A percentile compares a stretch with the other conserved stretches of the same genome.
phyloP scores from a whole-genome alignment of 2,113 vertebrate species.

The Malurus cyaneus region DNA sequence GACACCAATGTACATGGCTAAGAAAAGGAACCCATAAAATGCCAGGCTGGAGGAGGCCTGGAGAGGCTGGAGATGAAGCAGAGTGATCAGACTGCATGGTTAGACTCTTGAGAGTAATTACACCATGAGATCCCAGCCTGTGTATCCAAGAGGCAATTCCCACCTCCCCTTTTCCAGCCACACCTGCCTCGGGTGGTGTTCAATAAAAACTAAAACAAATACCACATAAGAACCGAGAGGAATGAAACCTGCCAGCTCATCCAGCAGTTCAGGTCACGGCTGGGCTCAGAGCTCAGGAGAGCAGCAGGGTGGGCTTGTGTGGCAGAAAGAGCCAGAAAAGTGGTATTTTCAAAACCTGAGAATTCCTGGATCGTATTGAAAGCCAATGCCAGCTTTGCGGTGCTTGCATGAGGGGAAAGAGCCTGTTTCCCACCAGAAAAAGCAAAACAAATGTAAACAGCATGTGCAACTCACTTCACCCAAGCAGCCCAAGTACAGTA shows the following conservation, averaged over 20 bases:
- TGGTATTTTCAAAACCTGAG: background rate
- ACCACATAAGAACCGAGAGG: background rate
- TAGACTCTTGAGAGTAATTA: background rate
- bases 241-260: background rate
- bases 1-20: fast-evolving
- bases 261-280: background rate
- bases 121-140: background rate
- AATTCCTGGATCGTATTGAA: background rate
- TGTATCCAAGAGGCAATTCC: background rate
- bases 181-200: background rate
- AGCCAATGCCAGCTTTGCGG: background rate
- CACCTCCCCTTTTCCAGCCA: background rate
- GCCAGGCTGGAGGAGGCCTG: background rate
- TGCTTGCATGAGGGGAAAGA: background rate
- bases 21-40: background rate
- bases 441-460: background rate
- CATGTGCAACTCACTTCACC: background rate
- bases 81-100: background rate
- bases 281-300: background rate
- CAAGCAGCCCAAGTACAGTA: background rate
- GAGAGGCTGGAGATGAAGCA: background rate
- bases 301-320: background rate
- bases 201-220: background rate
- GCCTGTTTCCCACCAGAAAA: background rate
- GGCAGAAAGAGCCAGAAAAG: background rate